Base-by-base conservation (phyloP, 2,888 invertebrate genomes). In the Paralinhomoeus sp. region DNA sequence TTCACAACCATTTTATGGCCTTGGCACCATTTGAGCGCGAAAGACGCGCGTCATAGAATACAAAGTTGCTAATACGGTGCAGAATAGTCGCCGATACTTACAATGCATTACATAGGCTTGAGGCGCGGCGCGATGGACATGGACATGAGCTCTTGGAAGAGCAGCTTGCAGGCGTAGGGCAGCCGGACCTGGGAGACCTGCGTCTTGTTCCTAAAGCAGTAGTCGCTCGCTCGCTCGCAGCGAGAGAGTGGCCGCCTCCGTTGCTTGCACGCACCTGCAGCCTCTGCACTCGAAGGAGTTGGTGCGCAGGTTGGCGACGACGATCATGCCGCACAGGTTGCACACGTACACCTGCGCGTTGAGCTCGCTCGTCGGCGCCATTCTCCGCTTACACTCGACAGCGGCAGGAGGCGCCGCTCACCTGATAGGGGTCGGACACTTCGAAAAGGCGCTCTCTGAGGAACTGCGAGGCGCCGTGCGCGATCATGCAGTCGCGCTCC, bases 401-500 rank as follows among this genome's bases (percentile, higher is more conserved):
- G n/a, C n/a, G n/a, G 43, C 55, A 54, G 65, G 97, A 93, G 65
- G 97, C 99, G 45, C 99, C 78, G 60, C 97, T 93, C 48, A 93
- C 87, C 54, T 89, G 74, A 65, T 97, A 99, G 0, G 97, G 93
- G 72, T 99, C 97, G 1, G 93, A 93, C 0, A 91, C 91, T 70
- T 97, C 93, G 62, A 99, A 97, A 24, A 99, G 70, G 51, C 97
- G 75, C 66, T 99, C 97, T 31, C 91, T 72, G 39, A 97, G 69
- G 63, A 97, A 87, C 64, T 87, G 85, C 0, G 85, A 82, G 1
- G 97, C 91, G 36, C 97, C 93, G 62, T 99, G 93, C 48, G 93
- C 83, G 57, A 99, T 97, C 69, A 97, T 93, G 70, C 97, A 99
- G 75, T 99, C 97, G 37, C 97, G 82, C 67, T 99, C 97, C 97